Base-by-base conservation (phyloP, 2,888 invertebrate genomes). In the Leptopilina myrica region DNA sequence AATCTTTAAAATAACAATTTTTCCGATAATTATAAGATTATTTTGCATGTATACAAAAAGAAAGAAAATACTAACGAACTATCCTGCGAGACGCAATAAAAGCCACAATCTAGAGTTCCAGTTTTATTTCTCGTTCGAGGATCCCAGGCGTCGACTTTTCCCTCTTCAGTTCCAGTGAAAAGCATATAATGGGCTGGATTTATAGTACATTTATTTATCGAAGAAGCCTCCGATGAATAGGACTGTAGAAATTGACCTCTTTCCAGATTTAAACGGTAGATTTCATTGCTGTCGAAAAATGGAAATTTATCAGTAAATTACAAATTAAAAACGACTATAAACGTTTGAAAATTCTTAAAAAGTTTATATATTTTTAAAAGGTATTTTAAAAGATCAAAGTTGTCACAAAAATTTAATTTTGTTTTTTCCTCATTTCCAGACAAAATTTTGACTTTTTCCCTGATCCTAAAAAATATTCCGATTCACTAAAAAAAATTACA, bases 81-180 rank as follows among this genome's bases (percentile, higher is more conserved):
- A 85, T 94, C 93, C 85, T 94, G 93, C 76, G 93, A 92, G 33
- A 94, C 91, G 83, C 94, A 94, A 87, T 93, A 93, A 73, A 95
- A 92, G 6, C 97, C 98, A 91, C 97, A 97, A 92, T 99, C 98
- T 33, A 99, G 92, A 20, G 94, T 93, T 8, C 96, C 97, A 84
- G 96, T 97, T 89, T 95, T 93, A 49, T 94, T 93, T 86, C 96
- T 95, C 4, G 94, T 94, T 80, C 99, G 93, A 11, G 98, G 98
- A 93, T 99, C 99, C 98, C 98, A 99, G 5, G 98, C 98, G 92
- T 99, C 99, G 0, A 99, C 95, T 86, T 95, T 95, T 0, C 99
- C 99, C 90, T 98, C 97, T 86, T 95, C 95, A 12, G 98, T 97
- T 11, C 99, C 99, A 86, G 96, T 95, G 76, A 96, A 92, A 26